Evolutionary conservation across 2,797 vertebrate species (phyloP), one percentile per base, ranked within the genome.

Genomic region (Vultur gryphus): DNA sequence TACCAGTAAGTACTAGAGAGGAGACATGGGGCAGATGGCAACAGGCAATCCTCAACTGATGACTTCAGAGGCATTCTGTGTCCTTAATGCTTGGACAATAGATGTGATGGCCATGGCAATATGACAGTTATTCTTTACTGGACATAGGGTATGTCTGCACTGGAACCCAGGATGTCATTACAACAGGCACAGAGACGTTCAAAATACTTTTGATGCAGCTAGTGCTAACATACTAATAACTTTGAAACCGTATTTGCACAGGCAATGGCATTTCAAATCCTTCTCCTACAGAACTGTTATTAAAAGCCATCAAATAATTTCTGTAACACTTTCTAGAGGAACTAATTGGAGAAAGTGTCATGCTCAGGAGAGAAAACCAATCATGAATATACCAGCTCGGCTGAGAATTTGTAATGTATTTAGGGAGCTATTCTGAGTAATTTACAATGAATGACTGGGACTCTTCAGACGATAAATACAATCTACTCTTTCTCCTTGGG

Each of bases 381-480:
- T 89, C 86, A 82, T 75, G 71, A 83, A 87, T 58, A 82, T 71
- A 95, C 69, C 81, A 93, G 84, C 81, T 92, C 90, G 90, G 73
- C 71, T 90, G 81, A 94, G 93, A 95, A 93, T 90, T 28, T 86
- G 57, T 92, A 84, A 86, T 62, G 84, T 86, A 95, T 92, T 94
- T 89, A 93, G 95, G 93, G 90, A 95, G 92, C 70, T 92, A 76
- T 82, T 91, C 88, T 57, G 70, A 87, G 86, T 79, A 96, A 92
- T 95, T 94, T 95, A 90, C 84, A 93, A 62, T 77, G 89, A 97
- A 87, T 76, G 82, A 90, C 87, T 94, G 83, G 76, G 84, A 84
- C 83, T 86, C 82, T 92, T 90, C 79, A 91, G 87, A 91, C 84
- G 93, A 96, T 81, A 96, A 95, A 95, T 81, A 95, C 85, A 84